These are phyloP conservation scores for Gymnothorax reevesii DNA, from an alignment of 2,797 vertebrate genomes.

Conservation along the genomic window DNA sequence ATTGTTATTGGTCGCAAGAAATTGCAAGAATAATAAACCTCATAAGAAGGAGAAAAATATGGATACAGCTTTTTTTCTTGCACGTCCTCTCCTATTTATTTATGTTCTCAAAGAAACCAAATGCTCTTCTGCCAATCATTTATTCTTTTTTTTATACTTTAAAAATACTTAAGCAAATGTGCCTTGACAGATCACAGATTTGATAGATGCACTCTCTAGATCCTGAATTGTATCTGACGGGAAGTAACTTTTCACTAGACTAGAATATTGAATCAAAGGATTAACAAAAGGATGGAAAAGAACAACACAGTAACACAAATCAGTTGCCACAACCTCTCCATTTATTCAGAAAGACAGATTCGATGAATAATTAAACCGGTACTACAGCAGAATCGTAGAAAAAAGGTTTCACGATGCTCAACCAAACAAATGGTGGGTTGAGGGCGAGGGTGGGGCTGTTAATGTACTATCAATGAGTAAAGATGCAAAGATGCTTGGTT, in stretches of 20 bases:
- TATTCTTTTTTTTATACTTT: not conserved
- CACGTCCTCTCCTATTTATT: not conserved
- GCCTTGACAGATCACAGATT: not conserved
- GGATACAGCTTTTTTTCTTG: not conserved
- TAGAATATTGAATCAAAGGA: not conserved
- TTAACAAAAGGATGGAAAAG: not conserved
- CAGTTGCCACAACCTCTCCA: not conserved
- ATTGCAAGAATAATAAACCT: not conserved
- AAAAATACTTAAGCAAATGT: not conserved
- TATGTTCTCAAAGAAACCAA: not conserved
- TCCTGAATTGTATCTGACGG: not conserved
- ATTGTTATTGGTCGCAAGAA: not conserved
- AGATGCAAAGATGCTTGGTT: not conserved
- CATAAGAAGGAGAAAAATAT: not conserved
- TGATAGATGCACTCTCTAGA: not conserved
- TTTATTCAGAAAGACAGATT: not conserved
- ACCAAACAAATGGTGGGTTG: not conserved
- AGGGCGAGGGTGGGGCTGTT: not conserved
- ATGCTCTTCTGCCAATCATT: not conserved
- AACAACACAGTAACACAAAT: not conserved
- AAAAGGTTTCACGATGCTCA: slow-evolving; percentile 12
- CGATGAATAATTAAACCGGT: slow-evolving; percentile 19
- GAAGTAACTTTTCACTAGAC: not conserved
- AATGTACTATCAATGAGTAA: slow-evolving; percentile 5
- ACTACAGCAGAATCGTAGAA: not conserved